Evolutionary conservation across 2,113 vertebrate genomes (phyloP), one percentile per base, ranked within the genome.

Genomic region (Cygnus atratus): DNA sequence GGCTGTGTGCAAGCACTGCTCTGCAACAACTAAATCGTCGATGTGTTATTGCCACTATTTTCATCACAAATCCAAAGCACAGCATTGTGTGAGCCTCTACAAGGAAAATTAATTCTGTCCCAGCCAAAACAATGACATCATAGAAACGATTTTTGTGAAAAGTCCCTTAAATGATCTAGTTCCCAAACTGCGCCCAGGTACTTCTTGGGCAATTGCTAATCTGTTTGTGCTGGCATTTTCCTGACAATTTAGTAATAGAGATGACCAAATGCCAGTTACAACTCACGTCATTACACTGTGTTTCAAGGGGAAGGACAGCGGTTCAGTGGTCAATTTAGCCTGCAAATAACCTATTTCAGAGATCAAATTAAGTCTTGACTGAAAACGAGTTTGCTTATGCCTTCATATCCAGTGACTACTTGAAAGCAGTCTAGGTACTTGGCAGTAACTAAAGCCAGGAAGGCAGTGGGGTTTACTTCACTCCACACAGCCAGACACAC

Each of bases 401-500:
- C 17, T 82, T 91, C 28, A 57, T 65, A 81, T 87, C 41, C 41
- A 65, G 1, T 31, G 13, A 35, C 11, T 6, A 6, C 35, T 84
- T 84, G 15, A 82, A 71, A 77, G 43, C n/a, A 46, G 37, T 13
- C 59, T 28, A 52, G 4, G 3, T 41, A 33, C 41, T 80, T 1
- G 3, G n/a, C 43, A 77, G 48, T 28, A 89, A 31, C 35, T 48
- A 67, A 88, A 74, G 13, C 10, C 46, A 67, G 46, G 58, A 43
- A 67, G 33, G 41, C 80, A 57, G 41, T 5, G 25, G 55, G 41
- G 17, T 50, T 87, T 75, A 35, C 19, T 62, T 46, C 21, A 12
- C 13, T 61, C 24, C n/a, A n/a, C 13, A 28, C 20, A 73, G 54
- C 15, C 2, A 4, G 74, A 57, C 33, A 35, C 0, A 1, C 43